These are phyloP conservation scores for Catalaphyllia jardinei DNA, from an alignment of 64 coral and sea anemone genomes.

Conservation along the genomic window DNA sequence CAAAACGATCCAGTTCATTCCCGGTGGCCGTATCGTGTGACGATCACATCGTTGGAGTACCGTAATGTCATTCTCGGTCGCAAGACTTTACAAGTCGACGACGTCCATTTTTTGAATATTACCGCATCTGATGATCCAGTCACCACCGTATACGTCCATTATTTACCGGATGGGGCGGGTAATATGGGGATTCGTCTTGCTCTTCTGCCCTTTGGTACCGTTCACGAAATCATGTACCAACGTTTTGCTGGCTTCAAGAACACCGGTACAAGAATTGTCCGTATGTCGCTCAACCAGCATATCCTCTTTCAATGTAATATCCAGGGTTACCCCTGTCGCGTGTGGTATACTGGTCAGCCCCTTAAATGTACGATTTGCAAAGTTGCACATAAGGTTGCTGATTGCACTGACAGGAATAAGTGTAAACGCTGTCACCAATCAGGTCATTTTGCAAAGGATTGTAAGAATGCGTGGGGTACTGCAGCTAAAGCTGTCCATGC, in stretches of 20 bases:
- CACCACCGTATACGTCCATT: too few relatives aligned
- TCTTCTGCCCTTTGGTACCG: neutral
- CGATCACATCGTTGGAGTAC: too few relatives aligned
- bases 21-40: neutral
- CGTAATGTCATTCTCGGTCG: too few relatives aligned
- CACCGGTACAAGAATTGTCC: neutral
- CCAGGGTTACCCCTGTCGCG: neutral
- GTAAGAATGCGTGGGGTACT: neutral
- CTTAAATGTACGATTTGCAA: neutral
- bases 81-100: too few relatives aligned
- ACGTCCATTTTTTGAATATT: too few relatives aligned
- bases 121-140: too few relatives aligned
- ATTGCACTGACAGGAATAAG: neutral
- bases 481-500: too few relatives aligned
- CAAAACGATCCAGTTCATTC: too few relatives aligned
- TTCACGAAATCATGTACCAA: neutral
- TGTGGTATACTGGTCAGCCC: neutral
- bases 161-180: too few relatives aligned
- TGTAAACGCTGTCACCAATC: neutral
- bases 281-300: neutral
- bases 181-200: too few relatives aligned
- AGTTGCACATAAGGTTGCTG: too few relatives aligned
- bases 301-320: neutral
- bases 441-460: neutral
- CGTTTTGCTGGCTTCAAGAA: neutral